These are phyloP conservation scores for Apamea epomidion DNA, from an alignment of 2,888 invertebrate genomes.

Conservation along the genomic window DNA sequence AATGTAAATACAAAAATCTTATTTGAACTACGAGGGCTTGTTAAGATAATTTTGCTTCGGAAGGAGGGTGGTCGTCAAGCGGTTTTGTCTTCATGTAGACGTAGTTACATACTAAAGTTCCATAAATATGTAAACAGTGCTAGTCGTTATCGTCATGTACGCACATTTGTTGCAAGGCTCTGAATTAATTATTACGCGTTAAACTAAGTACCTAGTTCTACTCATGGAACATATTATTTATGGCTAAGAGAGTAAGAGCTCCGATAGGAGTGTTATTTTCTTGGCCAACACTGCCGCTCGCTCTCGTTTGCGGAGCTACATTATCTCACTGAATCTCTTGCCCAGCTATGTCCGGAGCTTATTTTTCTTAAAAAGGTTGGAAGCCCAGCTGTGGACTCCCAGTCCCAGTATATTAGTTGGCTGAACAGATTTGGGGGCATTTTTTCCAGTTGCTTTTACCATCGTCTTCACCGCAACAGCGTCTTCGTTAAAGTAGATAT, in stretches of 20 bases:
- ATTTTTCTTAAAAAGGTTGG: neutral
- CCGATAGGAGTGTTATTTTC: conserved; percentile 14
- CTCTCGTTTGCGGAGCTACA: neutral
- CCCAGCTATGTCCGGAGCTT: neutral
- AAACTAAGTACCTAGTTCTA: conserved; percentile 15
- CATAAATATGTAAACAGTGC: conserved; percentile 42
- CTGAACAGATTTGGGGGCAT: neutral
- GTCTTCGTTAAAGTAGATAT: neutral
- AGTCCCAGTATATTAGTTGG: neutral
- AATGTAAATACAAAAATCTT: neutral
- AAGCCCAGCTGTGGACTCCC: neutral
- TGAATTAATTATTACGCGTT: conserved; percentile 42
- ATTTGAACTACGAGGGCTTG: neutral
- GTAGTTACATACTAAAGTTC: conserved; percentile 20
- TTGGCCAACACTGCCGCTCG: neutral
- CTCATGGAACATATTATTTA: conserved; percentile 27
- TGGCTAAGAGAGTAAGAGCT: no score
- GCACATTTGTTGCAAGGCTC: conserved; percentile 47
- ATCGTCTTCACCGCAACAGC: neutral
- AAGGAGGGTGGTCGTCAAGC: neutral
- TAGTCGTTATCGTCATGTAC: conserved; percentile 46
- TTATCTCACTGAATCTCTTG: neutral
- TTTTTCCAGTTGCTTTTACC: neutral
- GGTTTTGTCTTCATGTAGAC: neutral
- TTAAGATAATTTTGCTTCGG: conserved; percentile 9